Conservation (phyloP, 2,113 vertebrate species). For the Oreocharis arfaki region DNA sequence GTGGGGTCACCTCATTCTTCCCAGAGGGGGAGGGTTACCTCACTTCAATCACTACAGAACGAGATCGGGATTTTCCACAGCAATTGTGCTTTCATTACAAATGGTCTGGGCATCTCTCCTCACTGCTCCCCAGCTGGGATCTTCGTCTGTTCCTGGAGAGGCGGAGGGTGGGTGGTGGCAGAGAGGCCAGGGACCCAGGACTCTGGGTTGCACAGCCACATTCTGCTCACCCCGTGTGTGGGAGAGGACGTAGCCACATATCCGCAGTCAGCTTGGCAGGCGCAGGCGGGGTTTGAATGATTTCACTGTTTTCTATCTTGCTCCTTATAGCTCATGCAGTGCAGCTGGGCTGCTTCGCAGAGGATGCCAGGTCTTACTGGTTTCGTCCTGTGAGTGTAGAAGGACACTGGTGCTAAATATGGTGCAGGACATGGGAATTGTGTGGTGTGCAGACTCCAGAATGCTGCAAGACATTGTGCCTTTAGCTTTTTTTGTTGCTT, state of each 20-base stretch:
- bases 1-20: background rate
- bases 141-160: background rate
- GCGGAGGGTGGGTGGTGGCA: background rate
- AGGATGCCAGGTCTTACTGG: background rate
- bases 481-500: background rate
- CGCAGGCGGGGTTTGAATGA: background rate
- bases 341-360: background rate
- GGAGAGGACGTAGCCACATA: accelerated
- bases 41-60: background rate
- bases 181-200: no score
- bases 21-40: background rate
- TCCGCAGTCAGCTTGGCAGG: accelerated
- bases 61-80: background rate
- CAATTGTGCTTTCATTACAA: background rate
- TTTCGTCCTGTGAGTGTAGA: background rate
- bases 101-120: background rate
- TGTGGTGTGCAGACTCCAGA: background rate
- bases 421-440: background rate
- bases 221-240: accelerated
- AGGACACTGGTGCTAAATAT: background rate
- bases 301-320: background rate
- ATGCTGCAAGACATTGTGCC: background rate
- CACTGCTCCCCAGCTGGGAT: accelerated
- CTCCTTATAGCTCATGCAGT: background rate
- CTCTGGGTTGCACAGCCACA: accelerated